A percentile compares a stretch with the other conserved stretches of the same genome.
phyloP scores from a whole-genome alignment of 1,140 invertebrate species.

The Sarcophaga peregrina region DNA sequence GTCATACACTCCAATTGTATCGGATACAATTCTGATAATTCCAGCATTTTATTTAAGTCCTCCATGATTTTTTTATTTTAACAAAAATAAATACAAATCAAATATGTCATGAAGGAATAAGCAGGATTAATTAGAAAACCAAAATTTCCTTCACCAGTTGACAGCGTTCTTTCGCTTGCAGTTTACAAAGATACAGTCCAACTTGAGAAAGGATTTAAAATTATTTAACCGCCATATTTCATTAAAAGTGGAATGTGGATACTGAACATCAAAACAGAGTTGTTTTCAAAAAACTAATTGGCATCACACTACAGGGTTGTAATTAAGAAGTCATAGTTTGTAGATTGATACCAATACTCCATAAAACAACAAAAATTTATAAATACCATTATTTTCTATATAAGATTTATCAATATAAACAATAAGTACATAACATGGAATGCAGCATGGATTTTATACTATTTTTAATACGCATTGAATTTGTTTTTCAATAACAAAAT shows the following conservation, averaged over 20 bases:
- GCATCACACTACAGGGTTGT: not conserved
- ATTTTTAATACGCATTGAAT: no score
- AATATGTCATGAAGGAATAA: not conserved
- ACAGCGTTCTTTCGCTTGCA: not conserved
- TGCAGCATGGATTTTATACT: no score
- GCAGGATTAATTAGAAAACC: not conserved
- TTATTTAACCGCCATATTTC: constrained; percentile 31
- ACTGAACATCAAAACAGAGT: not conserved
- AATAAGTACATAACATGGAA: no score
- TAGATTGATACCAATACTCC: no score
- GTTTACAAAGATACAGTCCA: not conserved
- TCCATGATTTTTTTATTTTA: constrained; percentile 50
- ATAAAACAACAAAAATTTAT: no score
- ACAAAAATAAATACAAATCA: no score
- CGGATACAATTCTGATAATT: constrained; percentile 44
- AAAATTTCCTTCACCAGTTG: not conserved
- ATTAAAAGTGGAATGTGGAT: not conserved
- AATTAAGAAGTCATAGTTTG: not conserved
- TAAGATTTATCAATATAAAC: no score
- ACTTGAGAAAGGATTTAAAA: constrained; percentile 5
- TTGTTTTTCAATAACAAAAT: no score
- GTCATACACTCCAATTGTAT: constrained; percentile 47
- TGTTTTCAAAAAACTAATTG: not conserved
- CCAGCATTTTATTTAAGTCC: constrained; percentile 51
- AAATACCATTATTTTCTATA: no score